phyloP scores from a whole-genome alignment of 1,140 invertebrate species.

The Saxidomus purpurata region DNA sequence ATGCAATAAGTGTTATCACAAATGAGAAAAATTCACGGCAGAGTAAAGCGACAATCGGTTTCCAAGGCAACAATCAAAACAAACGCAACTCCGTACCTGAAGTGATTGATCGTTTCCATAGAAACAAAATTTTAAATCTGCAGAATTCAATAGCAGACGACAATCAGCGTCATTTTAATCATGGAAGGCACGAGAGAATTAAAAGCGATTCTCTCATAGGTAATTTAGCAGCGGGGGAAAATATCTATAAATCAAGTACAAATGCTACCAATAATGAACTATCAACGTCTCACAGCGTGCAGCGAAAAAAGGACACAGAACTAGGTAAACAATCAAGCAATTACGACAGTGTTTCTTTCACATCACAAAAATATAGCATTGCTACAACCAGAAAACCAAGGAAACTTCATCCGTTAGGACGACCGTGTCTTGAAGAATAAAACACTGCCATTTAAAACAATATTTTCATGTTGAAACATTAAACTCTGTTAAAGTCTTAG shows the following conservation, averaged over 20 bases:
- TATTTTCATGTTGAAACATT: too few relatives aligned
- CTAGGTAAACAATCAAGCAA: neutral
- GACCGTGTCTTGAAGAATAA: neutral
- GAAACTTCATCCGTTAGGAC: neutral
- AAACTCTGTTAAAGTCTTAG: too few relatives aligned
- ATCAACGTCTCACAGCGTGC: neutral
- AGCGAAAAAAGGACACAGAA: neutral
- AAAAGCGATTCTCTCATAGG: neutral
- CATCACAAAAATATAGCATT: neutral
- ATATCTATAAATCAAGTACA: neutral
- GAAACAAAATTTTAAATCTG: conserved; percentile 34
- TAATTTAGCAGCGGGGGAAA: neutral
- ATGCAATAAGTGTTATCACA: conserved; percentile 31
- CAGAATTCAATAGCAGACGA: conserved; percentile 28
- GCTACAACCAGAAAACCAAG: neutral
- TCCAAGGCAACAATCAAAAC: conserved; percentile 46
- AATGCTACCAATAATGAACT: neutral
- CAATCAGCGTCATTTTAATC: conserved; percentile 17
- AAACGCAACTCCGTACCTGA: conserved; percentile 27
- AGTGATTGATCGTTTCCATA: conserved; percentile 53
- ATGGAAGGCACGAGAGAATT: neutral
- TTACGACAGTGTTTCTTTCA: neutral
- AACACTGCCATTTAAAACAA: neutral
- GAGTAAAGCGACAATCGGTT: conserved; percentile 11
- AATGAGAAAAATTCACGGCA: conserved; percentile 15